These are phyloP conservation scores for Calidris pygmaea DNA, from an alignment of 2,113 vertebrate genomes.

Conservation along the genomic window DNA sequence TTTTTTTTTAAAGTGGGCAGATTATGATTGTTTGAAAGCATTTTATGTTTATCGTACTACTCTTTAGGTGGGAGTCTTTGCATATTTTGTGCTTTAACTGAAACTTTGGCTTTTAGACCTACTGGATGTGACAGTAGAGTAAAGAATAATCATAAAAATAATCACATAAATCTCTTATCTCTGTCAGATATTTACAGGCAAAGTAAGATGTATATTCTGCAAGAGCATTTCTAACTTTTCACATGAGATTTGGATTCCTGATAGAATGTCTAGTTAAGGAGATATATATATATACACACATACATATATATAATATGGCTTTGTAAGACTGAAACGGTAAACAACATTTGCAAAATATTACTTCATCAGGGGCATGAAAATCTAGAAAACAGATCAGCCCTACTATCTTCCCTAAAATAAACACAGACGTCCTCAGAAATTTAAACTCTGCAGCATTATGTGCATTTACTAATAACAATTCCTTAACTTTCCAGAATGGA, in stretches of 20 bases:
- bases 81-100: background rate
- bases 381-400: background rate
- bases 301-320: background rate
- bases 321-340: background rate
- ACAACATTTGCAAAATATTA: slow-evolving; percentile 54
- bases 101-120: background rate
- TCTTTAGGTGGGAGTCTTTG: background rate
- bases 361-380: slow-evolving; percentile 7
- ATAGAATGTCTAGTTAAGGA: background rate
- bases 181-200: background rate
- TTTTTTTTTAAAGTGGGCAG: background rate
- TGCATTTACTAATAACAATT: slow-evolving; percentile 30
- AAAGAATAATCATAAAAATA: background rate
- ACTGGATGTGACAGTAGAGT: background rate
- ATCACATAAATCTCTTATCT: background rate
- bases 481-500: slow-evolving; percentile 14
- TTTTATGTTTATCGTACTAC: background rate
- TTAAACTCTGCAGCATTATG: background rate
- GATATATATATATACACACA: background rate
- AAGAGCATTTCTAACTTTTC: background rate
- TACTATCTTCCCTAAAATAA: slow-evolving; percentile 39
- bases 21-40: background rate
- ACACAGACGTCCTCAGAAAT: slow-evolving; percentile 35
- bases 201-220: background rate
- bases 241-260: background rate